These are phyloP conservation scores for Caenorhabditis parvicauda DNA, from an alignment of 2,888 invertebrate species.

Conservation along the genomic window DNA sequence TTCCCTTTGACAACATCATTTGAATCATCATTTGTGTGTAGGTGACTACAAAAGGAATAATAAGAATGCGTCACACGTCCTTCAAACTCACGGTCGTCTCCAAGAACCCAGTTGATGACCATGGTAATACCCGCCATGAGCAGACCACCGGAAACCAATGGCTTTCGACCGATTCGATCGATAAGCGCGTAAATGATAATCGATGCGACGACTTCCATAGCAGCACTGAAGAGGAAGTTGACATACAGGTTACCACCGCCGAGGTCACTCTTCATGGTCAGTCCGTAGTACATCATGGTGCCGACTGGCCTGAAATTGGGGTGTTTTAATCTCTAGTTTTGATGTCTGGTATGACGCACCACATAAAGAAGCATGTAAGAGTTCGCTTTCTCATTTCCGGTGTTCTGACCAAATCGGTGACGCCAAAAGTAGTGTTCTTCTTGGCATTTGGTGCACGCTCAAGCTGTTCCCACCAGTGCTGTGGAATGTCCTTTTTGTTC, in stretches of 20 bases:
- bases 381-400: slow-evolving; percentile 40
- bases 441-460: slow-evolving; percentile 6
- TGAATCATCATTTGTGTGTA: neutral
- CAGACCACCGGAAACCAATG: slow-evolving; percentile 34
- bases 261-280: slow-evolving; percentile 79
- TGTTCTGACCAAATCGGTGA: slow-evolving; percentile 36
- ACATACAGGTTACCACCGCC: slow-evolving; percentile 76
- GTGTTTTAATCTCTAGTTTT: neutral
- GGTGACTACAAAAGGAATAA: no score
- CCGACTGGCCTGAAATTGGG: slow-evolving; percentile 72
- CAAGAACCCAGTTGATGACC: slow-evolving; percentile 30
- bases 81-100: slow-evolving; percentile 1
- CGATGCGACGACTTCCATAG: slow-evolving; percentile 64
- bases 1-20: slow-evolving; percentile 75
- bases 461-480: slow-evolving; percentile 47
- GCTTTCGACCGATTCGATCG: slow-evolving; percentile 45
- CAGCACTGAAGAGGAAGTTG: slow-evolving; percentile 75
- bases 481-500: slow-evolving; percentile 47
- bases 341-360: slow-evolving; percentile 13
- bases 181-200: slow-evolving; percentile 54
- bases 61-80: neutral
- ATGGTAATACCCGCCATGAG: slow-evolving; percentile 31
- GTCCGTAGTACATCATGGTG: slow-evolving; percentile 83
- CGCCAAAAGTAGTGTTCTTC: slow-evolving; percentile 27
- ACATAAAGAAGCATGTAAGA: slow-evolving; percentile 36